A percentile compares a stretch with the other conserved stretches of the same genome.
These are phyloP conservation scores for Selene dorsalis DNA, from an alignment of 2,797 vertebrate species.

Conservation along the genomic window DNA sequence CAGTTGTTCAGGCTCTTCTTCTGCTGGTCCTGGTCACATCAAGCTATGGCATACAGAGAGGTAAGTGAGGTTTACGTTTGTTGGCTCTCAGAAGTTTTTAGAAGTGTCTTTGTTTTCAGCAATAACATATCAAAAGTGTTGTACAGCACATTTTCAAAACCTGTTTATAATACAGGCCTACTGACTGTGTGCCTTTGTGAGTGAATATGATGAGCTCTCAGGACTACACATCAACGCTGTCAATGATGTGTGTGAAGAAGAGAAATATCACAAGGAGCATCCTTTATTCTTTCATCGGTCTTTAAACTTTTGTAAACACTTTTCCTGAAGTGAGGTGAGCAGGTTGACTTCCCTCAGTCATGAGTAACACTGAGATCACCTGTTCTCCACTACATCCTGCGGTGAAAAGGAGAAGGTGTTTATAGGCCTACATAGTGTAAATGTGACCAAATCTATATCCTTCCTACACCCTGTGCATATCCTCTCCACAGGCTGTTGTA, in stretches of 20 bases:
- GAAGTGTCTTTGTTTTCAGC: neutral
- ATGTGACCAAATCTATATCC: slow-evolving; percentile 71
- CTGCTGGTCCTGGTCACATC: slow-evolving; percentile 60
- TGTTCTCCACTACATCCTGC: slow-evolving; percentile 48
- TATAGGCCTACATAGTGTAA: slow-evolving; percentile 65
- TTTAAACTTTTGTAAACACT: neutral
- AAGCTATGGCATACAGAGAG: slow-evolving; percentile 65
- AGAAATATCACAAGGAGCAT: neutral
- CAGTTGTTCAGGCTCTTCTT: slow-evolving; percentile 12
- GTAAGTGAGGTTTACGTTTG: slow-evolving; percentile 49
- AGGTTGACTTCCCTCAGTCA: neutral
- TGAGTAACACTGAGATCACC: slow-evolving; percentile 37
- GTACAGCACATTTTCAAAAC: neutral
- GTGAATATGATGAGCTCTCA: neutral
- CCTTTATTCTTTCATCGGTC: neutral
- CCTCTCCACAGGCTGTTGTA: slow-evolving; percentile 23
- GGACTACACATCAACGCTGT: neutral
- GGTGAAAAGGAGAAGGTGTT: slow-evolving; percentile 68
- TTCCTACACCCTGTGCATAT: slow-evolving; percentile 54
- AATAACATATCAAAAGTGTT: neutral
- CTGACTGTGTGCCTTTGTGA: neutral
- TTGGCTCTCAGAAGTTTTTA: neutral
- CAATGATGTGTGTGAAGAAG: neutral
- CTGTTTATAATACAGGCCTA: fast-evolving
- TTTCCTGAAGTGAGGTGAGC: neutral